Conservation (phyloP, 2,797 vertebrate genomes). For the Clarias pachynema region DNA sequence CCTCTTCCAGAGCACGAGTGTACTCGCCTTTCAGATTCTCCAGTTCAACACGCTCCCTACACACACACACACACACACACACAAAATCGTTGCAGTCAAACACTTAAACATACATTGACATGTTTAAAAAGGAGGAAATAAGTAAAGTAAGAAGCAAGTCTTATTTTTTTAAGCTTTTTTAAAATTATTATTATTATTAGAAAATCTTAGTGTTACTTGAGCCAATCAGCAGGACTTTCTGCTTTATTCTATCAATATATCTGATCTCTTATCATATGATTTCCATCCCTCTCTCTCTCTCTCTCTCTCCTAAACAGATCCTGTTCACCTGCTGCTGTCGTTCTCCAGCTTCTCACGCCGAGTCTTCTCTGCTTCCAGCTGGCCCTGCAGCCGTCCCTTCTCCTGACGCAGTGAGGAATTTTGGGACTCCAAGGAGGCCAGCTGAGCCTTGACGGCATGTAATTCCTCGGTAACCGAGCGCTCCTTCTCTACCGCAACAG, state of each 20-base stretch:
- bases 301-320: background rate
- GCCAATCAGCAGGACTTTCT: background rate
- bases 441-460: constrained; percentile 82
- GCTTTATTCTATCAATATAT: no score
- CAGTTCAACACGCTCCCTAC: constrained; percentile 88
- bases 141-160: background rate
- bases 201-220: background rate
- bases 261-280: background rate
- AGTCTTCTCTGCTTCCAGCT: constrained; percentile 86
- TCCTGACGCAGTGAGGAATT: constrained; percentile 91
- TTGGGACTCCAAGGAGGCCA: constrained; percentile 90
- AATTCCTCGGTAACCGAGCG: constrained; percentile 89
- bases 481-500: constrained; percentile 90
- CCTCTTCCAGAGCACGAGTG: constrained; percentile 83
- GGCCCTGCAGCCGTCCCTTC: constrained; percentile 84
- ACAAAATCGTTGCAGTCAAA: background rate
- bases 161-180: no score
- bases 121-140: background rate
- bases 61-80: constrained; percentile 7
- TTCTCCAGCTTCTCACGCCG: constrained; percentile 88
- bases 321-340: constrained; percentile 85
- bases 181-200: no score
- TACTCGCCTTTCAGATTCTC: constrained; percentile 90
- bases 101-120: background rate
- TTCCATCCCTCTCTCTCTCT: background rate